A percentile compares a stretch with the other conserved stretches of the same genome.
Conservation (phyloP, 1,140 invertebrate genomes). For the Scaptomyza pallida region DNA sequence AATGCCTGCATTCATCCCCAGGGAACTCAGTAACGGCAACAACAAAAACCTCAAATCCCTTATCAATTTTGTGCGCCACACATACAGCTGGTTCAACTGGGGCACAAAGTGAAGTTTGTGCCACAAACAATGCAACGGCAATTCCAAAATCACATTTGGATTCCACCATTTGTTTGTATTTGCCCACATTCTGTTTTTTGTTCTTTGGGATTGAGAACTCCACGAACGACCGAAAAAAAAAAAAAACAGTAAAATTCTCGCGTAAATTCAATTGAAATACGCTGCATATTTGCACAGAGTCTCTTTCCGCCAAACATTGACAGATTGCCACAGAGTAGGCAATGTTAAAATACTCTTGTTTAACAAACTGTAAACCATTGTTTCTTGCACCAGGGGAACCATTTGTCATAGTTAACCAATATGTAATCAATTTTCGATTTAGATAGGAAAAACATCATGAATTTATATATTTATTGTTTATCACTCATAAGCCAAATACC, state of each 20-base stretch:
- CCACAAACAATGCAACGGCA: conserved; percentile 31
- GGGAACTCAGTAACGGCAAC: not conserved
- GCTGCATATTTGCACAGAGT: conserved; percentile 29
- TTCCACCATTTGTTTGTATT: conserved; percentile 3
- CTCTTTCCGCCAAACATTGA: conserved; percentile 8
- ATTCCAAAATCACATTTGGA: conserved; percentile 13
- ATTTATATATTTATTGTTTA: not conserved
- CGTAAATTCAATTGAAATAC: conserved; percentile 57
- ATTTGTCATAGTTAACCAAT: conserved; percentile 62
- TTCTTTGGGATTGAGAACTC: too few species aligned
- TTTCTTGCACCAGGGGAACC: conserved; percentile 29
- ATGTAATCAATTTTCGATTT: conserved; percentile 55
- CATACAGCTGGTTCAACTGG: not conserved
- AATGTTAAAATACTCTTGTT: conserved; percentile 11
- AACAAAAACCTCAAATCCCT: conserved; percentile 7
- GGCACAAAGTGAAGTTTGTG: not conserved
- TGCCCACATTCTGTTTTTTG: not conserved
- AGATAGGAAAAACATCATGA: not conserved
- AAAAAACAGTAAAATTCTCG: conserved; percentile 30
- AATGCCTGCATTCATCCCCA: conserved; percentile 11
- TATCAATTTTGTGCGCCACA: conserved; percentile 29
- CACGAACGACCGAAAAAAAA: conserved; percentile 27
- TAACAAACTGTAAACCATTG: conserved; percentile 36
- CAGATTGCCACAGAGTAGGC: conserved; percentile 19
- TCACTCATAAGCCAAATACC: not conserved